Percentiles rank a stretch among this genome's conserved stretches.
Evolutionary conservation across 2,113 vertebrate species (phyloP).

Genomic region (Cephalopholis sonnerati): DNA sequence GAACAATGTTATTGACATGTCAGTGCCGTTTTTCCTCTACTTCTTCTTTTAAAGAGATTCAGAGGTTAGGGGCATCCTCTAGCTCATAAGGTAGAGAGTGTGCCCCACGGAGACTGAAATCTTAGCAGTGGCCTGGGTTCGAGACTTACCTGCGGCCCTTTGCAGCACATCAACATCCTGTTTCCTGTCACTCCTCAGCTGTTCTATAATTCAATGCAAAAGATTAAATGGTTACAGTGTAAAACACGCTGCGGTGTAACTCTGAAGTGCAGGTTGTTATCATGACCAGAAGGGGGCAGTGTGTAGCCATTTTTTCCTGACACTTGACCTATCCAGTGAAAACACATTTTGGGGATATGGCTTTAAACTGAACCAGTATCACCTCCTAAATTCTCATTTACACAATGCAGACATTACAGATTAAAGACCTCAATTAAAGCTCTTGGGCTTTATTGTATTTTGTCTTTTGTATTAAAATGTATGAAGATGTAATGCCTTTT

Average conservation of each 20-base stretch:
- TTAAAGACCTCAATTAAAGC: too few relatives aligned
- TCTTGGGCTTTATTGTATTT: too few relatives aligned
- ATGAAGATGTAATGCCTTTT: too few relatives aligned
- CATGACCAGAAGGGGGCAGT: conserved; percentile 75
- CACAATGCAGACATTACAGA: conserved; percentile 8
- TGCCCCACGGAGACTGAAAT: too few relatives aligned
- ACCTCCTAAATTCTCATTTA: neutral
- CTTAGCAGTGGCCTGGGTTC: too few relatives aligned
- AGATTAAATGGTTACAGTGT: neutral
- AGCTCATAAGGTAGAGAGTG: neutral
- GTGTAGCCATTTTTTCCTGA: conserved; percentile 37
- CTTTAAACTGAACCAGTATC: conserved; percentile 9
- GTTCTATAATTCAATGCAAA: neutral
- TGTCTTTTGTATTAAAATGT: too few relatives aligned
- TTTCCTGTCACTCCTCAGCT: neutral
- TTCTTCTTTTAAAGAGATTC: neutral
- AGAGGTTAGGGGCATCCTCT: neutral
- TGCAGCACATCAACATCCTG: too few relatives aligned
- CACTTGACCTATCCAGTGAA: neutral
- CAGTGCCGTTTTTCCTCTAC: neutral
- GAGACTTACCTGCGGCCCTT: too few relatives aligned
- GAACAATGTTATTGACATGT: neutral
- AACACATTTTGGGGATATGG: neutral
- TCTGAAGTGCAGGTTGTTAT: conserved; percentile 2
- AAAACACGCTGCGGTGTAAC: neutral